Percentiles rank a stretch among this genome's conserved stretches.
These are phyloP conservation scores for Andricus grossulariae DNA, from an alignment of 1,140 invertebrate genomes.

Conservation along the genomic window DNA sequence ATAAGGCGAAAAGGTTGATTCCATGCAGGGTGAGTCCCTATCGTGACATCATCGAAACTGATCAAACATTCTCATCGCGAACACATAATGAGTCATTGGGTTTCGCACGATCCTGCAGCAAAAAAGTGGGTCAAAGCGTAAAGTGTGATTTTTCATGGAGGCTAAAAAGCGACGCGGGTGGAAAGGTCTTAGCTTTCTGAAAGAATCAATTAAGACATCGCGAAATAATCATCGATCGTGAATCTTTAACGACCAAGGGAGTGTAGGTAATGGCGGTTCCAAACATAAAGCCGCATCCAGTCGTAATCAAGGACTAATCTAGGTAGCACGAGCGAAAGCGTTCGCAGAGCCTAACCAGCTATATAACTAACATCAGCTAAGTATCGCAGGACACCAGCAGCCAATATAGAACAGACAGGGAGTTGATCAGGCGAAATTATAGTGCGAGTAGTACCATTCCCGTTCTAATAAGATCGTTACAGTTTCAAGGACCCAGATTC, in stretches of 20 bases:
- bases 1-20: no score
- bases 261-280: background rate
- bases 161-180: background rate
- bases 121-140: background rate
- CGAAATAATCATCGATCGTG: slow-evolving; percentile 14
- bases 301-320: slow-evolving; percentile 8
- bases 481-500: slow-evolving; percentile 35
- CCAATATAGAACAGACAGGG: background rate
- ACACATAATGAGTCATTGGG: background rate
- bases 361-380: slow-evolving; percentile 3
- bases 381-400: background rate
- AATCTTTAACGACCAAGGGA: background rate
- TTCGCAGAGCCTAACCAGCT: background rate
- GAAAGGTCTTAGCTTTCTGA: background rate
- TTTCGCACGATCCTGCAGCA: background rate
- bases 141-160: background rate
- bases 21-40: no score
- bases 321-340: slow-evolving; percentile 11
- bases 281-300: slow-evolving; percentile 17
- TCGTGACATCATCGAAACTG: background rate
- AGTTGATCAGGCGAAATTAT: slow-evolving; percentile 26
- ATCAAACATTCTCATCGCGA: background rate
- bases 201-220: slow-evolving; percentile 22
- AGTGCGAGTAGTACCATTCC: slow-evolving; percentile 23
- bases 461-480: slow-evolving; percentile 45